phyloP scores from a whole-genome alignment of 2,113 vertebrate genomes.

The Delphinapterus leucas region DNA sequence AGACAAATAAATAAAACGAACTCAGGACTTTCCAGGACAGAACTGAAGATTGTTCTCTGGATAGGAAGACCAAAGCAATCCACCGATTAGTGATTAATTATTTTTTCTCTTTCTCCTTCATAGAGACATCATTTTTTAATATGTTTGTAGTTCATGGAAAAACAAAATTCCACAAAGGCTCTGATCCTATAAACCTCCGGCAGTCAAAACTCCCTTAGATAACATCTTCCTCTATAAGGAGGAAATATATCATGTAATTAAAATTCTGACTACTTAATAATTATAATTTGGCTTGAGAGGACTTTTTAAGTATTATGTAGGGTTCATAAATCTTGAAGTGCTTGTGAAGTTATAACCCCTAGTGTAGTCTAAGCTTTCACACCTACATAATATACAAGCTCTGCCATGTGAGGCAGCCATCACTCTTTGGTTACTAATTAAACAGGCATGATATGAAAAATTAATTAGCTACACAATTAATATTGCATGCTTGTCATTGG shows the following conservation, averaged over 20 bases:
- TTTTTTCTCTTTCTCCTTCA: slow-evolving; percentile 38
- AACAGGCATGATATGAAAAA: slow-evolving; percentile 26
- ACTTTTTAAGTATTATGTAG: background rate
- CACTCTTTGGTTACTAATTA: slow-evolving; percentile 40
- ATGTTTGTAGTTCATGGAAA: slow-evolving; percentile 7
- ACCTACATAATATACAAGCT: background rate
- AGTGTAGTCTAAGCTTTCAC: background rate
- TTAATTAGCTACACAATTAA: slow-evolving; percentile 51
- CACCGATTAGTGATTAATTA: slow-evolving; percentile 46
- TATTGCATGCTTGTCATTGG: slow-evolving; percentile 39
- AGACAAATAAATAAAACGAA: slow-evolving; percentile 79
- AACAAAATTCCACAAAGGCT: slow-evolving; percentile 48
- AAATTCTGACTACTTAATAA: background rate
- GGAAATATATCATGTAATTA: background rate
- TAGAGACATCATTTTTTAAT: slow-evolving; percentile 6
- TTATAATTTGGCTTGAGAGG: background rate
- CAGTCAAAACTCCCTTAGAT: slow-evolving; percentile 40
- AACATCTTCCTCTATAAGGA: slow-evolving; percentile 43
- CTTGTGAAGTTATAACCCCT: background rate
- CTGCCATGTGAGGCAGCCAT: background rate
- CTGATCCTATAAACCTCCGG: background rate
- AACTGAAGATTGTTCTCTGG: slow-evolving; percentile 53
- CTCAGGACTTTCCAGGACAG: slow-evolving; percentile 51
- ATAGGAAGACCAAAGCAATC: slow-evolving; percentile 56
- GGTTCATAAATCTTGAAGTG: background rate